These are phyloP conservation scores for Carcina quercana DNA, from an alignment of 2,888 invertebrate species.

Conservation along the genomic window DNA sequence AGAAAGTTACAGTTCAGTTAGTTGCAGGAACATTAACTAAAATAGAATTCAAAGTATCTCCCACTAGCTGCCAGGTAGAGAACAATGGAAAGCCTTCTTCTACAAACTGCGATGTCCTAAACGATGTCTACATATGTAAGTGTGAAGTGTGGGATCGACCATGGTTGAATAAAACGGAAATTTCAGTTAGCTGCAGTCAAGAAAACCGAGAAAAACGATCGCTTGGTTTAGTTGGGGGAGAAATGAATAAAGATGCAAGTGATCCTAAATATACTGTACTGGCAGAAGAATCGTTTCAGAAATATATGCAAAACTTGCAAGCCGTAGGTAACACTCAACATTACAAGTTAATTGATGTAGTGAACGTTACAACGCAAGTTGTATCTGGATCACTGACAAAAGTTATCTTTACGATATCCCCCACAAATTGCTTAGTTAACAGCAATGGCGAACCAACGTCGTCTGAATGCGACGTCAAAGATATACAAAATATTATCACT, in stretches of 20 bases:
- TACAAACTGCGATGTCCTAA: slow-evolving; percentile 26
- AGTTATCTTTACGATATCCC: slow-evolving; percentile 34
- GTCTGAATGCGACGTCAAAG: background rate
- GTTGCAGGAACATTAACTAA: slow-evolving; percentile 72
- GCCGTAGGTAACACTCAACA: slow-evolving; percentile 9
- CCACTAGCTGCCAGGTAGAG: slow-evolving; percentile 56
- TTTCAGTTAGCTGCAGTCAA: background rate
- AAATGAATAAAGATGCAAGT: slow-evolving; percentile 15
- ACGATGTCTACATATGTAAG: slow-evolving; percentile 35
- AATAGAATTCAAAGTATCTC: slow-evolving; percentile 74
- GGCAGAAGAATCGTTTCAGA: slow-evolving; percentile 23
- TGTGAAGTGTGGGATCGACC: slow-evolving; percentile 71
- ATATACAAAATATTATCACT: slow-evolving; percentile 10
- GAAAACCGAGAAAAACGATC: slow-evolving; percentile 16
- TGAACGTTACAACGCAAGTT: slow-evolving; percentile 46
- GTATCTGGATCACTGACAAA: slow-evolving; percentile 61
- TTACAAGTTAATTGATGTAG: slow-evolving; percentile 31
- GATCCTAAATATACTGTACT: slow-evolving; percentile 18
- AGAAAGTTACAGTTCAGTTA: slow-evolving; percentile 59
- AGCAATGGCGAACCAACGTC: slow-evolving; percentile 1
- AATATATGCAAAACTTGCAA: slow-evolving; percentile 14
- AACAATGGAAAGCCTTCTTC: slow-evolving; percentile 26
- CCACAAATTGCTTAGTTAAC: slow-evolving; percentile 10
- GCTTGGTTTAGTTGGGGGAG: slow-evolving; percentile 9
- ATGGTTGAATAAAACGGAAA: slow-evolving; percentile 48